Conservation (phyloP, 2,113 vertebrate species). For the Tricholaema leucomelas region DNA sequence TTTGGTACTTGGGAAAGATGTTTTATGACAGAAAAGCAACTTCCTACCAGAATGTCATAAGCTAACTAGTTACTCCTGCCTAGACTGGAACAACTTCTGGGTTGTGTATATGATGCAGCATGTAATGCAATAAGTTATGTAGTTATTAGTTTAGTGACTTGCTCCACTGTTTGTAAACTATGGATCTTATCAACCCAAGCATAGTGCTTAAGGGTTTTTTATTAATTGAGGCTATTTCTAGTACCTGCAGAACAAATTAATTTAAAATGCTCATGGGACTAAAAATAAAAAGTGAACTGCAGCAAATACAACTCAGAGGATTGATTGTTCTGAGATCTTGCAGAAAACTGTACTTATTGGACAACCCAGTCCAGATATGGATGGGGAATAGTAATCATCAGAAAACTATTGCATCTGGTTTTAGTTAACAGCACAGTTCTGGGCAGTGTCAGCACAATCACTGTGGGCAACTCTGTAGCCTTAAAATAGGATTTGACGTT, state of each 20-base stretch:
- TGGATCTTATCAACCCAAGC: not conserved
- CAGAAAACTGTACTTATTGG: not conserved
- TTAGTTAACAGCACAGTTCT: not conserved
- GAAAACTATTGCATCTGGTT: not conserved
- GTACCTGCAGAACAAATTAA: not conserved
- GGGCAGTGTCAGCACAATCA: not conserved
- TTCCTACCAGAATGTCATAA: conserved; percentile 33
- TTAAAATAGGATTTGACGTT: not conserved
- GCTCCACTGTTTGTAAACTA: not conserved
- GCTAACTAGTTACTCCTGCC: conserved; percentile 49
- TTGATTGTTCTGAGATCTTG: not conserved
- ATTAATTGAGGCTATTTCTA: not conserved
- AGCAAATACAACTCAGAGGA: not conserved
- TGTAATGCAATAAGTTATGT: not conserved
- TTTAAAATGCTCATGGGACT: not conserved
- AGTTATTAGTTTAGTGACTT: not conserved
- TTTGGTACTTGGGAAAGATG: not conserved
- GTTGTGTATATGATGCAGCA: not conserved
- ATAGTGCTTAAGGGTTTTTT: not conserved
- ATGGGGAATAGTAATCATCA: not conserved
- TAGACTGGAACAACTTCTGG: not conserved
- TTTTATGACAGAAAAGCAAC: not conserved
- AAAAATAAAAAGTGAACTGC: not conserved
- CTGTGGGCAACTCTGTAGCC: not conserved
- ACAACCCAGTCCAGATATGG: not conserved